Evolutionary conservation across 2,797 vertebrate species (phyloP).

Genomic region (Darevskia nairensis): DNA sequence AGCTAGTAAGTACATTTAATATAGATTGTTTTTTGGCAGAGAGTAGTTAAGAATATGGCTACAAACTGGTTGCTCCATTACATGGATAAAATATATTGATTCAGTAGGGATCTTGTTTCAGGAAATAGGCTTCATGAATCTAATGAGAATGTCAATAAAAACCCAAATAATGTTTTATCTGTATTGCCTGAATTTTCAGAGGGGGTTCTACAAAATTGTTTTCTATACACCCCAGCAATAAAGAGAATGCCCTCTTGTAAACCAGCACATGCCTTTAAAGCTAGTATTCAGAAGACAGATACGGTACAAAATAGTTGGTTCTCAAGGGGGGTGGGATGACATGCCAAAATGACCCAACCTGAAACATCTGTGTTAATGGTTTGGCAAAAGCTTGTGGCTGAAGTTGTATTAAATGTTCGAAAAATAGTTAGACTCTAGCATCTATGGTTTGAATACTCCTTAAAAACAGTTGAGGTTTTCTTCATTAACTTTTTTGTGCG

Average conservation of each 20-base stretch:
- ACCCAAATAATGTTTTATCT: background rate
- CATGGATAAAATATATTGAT: background rate
- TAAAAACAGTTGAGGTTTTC: slow-evolving; percentile 33
- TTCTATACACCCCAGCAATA: no score
- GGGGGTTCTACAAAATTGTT: background rate
- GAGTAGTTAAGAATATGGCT: background rate
- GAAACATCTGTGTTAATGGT: background rate
- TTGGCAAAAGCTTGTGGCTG: background rate
- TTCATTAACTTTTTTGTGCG: slow-evolving; percentile 35
- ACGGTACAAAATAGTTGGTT: background rate
- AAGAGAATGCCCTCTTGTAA: background rate
- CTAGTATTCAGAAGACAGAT: background rate
- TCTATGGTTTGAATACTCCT: background rate
- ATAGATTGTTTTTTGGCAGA: background rate
- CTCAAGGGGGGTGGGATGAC: background rate
- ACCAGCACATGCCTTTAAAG: background rate
- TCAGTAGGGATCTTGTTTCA: background rate
- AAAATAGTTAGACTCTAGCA: background rate
- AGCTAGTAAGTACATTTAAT: background rate
- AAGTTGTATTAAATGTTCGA: background rate
- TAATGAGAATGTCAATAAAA: background rate
- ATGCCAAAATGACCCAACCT: background rate
- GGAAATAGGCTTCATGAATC: background rate
- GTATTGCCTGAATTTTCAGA: background rate
- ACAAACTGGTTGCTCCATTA: background rate